Percentiles rank a stretch among this genome's conserved stretches.
Conservation (phyloP, 2,113 vertebrate species). For the Proteles cristata region DNA sequence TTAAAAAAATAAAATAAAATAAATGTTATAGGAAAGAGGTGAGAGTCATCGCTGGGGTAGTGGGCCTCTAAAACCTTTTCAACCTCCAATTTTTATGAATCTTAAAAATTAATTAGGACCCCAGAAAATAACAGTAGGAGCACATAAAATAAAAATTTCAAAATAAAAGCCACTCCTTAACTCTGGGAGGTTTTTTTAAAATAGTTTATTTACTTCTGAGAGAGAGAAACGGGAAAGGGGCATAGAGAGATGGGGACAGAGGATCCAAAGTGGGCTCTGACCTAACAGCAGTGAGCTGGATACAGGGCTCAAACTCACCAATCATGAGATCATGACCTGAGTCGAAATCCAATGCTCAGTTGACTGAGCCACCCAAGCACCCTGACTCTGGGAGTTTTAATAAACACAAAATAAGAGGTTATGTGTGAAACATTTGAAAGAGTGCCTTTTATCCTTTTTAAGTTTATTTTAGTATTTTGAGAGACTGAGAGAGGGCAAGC, state of each 20-base stretch:
- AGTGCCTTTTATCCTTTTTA: neutral
- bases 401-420: conserved; percentile 14
- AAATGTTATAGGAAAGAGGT: neutral
- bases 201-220: too few relatives aligned
- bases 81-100: conserved; percentile 6
- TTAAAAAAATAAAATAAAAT: too few relatives aligned
- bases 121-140: neutral
- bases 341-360: too few relatives aligned
- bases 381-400: neutral
- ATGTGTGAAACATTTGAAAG: neutral
- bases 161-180: conserved; percentile 2
- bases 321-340: too few relatives aligned
- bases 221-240: too few relatives aligned
- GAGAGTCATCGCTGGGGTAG: neutral
- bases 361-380: too few relatives aligned
- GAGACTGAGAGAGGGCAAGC: too few relatives aligned
- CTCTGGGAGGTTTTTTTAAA: neutral
- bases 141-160: neutral
- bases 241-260: too few relatives aligned
- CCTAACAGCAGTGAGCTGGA: too few relatives aligned
- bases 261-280: too few relatives aligned
- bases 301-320: too few relatives aligned
- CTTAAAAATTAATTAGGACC: conserved; percentile 40
- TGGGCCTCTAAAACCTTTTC: neutral
- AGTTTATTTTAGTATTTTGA: too few relatives aligned